These are phyloP conservation scores for Oryzias sinensis DNA, from an alignment of 2,797 vertebrate genomes.

Conservation along the genomic window DNA sequence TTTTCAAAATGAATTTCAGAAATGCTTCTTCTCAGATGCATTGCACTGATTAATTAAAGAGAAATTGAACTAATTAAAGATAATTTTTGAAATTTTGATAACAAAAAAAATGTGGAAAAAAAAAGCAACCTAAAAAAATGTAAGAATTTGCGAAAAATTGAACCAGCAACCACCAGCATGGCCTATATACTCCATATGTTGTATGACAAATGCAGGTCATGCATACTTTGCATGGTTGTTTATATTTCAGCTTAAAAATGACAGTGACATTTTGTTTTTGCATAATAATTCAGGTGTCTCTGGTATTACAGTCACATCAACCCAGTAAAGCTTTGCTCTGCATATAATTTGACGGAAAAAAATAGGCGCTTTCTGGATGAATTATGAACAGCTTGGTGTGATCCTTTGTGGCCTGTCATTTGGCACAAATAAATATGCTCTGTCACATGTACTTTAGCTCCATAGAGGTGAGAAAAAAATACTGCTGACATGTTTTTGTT, in stretches of 20 bases:
- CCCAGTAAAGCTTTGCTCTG: neutral
- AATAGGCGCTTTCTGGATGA: no score
- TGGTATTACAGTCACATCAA: neutral
- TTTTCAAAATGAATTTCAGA: no score
- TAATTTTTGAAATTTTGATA: neutral
- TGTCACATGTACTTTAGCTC: constrained; percentile 5
- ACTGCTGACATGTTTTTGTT: constrained; percentile 4
- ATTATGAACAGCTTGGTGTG: no score
- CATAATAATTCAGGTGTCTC: neutral
- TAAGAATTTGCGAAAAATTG: neutral
- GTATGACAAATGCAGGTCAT: neutral
- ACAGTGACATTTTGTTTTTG: no score
- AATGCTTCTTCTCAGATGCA: no score
- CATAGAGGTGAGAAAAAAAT: constrained; percentile 38
- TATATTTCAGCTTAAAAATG: no score
- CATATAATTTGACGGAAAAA: neutral
- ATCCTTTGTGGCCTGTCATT: no score
- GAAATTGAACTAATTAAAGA: neutral
- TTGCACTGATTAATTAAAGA: no score
- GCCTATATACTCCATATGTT: neutral
- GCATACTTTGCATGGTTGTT: neutral
- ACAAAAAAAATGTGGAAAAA: no score
- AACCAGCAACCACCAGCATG: neutral
- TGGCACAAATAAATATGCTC: no score
- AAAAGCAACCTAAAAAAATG: no score